These are phyloP conservation scores for Neolamprologus sp. DNA, from an alignment of 2,113 vertebrate genomes.

Conservation along the genomic window DNA sequence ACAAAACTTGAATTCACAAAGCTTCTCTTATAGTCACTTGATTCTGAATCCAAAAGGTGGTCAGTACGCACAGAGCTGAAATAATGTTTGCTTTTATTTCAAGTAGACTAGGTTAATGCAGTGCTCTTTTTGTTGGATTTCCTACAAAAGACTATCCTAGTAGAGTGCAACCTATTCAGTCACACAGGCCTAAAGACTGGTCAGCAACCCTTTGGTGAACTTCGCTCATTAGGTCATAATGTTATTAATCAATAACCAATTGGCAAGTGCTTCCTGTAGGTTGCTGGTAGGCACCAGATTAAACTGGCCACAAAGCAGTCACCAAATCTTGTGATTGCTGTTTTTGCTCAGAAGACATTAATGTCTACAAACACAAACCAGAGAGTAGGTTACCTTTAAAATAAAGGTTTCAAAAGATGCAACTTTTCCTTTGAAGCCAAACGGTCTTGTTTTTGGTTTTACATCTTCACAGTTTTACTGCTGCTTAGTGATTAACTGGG, in stretches of 20 bases:
- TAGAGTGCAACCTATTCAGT: not conserved
- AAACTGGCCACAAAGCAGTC: not conserved
- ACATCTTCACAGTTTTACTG: not conserved
- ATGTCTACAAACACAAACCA: not conserved
- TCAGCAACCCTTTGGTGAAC: not conserved
- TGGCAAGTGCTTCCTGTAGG: not conserved
- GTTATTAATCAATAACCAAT: not conserved
- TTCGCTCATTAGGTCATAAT: not conserved
- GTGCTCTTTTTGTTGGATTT: not conserved
- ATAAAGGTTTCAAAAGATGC: not conserved
- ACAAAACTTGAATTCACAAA: not conserved
- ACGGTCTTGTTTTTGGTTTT: not conserved
- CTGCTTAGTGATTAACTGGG: not conserved
- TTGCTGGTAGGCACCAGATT: not conserved
- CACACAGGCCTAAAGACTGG: not conserved
- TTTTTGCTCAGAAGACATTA: not conserved
- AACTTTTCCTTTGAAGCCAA: not conserved
- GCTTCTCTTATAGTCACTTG: not conserved
- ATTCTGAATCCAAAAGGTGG: not conserved
- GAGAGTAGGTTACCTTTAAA: not conserved
- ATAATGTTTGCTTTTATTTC: not conserved
- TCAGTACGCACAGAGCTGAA: not conserved
- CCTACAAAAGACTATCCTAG: not conserved
- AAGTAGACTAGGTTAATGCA: not conserved
- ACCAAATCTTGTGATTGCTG: not conserved